These are phyloP conservation scores for Eustalomyia histrio DNA, from an alignment of 2,888 invertebrate species.

Conservation along the genomic window DNA sequence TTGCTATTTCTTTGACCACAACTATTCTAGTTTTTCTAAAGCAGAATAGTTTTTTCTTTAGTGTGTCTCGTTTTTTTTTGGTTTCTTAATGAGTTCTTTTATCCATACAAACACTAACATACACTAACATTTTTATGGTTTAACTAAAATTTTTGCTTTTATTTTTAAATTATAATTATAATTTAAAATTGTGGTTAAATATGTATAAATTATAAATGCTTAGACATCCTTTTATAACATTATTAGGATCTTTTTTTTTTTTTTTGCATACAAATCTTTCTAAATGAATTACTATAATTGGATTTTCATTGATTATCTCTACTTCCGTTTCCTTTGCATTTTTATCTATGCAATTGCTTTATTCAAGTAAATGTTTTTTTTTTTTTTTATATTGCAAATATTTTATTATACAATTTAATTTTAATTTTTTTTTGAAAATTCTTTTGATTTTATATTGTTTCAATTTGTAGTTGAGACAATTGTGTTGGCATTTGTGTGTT, in stretches of 20 bases:
- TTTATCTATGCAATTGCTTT: background rate
- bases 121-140: background rate
- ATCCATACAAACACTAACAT: constrained; percentile 21
- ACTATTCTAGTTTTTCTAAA: constrained; percentile 27
- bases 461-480: background rate
- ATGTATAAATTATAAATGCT: constrained; percentile 56
- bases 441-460: constrained; percentile 18
- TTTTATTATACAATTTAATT: constrained; percentile 51
- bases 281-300: constrained; percentile 63
- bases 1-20: constrained; percentile 6
- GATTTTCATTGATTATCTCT: constrained; percentile 59
- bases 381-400: constrained; percentile 37
- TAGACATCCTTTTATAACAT: constrained; percentile 45
- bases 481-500: constrained; percentile 35
- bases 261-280: constrained; percentile 24
- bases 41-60: constrained; percentile 25
- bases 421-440: constrained; percentile 20
- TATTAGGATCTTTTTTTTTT: background rate
- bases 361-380: constrained; percentile 19
- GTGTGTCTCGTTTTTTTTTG: constrained; percentile 36
- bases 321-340: background rate
- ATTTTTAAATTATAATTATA: constrained; percentile 39
- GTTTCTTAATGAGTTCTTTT: constrained; percentile 53
- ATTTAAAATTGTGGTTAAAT: constrained; percentile 36
- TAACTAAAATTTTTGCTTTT: background rate